These are phyloP conservation scores for Conopomorpha cramerella DNA, from an alignment of 1,140 invertebrate genomes.

Conservation along the genomic window DNA sequence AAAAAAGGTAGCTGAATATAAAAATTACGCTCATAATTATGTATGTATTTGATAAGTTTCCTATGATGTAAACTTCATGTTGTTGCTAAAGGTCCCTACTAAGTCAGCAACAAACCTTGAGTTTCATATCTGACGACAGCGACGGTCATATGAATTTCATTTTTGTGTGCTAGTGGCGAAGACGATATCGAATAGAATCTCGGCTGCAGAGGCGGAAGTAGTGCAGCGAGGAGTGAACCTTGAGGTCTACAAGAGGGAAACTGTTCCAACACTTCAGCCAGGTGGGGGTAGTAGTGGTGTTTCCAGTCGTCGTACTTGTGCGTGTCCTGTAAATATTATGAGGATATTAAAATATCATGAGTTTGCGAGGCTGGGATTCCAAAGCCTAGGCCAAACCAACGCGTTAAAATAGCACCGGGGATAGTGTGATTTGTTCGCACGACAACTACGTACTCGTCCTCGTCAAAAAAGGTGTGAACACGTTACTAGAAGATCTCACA, in stretches of 20 bases:
- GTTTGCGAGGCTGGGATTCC: too few species aligned
- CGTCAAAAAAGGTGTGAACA: too few species aligned
- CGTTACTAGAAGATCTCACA: too few species aligned
- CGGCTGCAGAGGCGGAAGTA: constrained; percentile 85
- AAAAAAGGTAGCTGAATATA: neutral
- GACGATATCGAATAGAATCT: constrained; percentile 96
- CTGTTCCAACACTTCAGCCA: constrained; percentile 84
- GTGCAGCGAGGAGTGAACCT: constrained; percentile 80
- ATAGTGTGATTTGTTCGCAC: too few species aligned
- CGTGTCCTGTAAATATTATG: constrained; percentile 75
- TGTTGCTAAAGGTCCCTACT: too few species aligned
- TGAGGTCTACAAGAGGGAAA: constrained; percentile 85
- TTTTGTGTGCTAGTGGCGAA: constrained; percentile 72
- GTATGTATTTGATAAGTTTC: too few species aligned
- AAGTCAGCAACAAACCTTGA: constrained; percentile 73
- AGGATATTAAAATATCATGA: too few species aligned
- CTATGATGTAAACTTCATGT: too few species aligned
- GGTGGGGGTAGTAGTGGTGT: constrained; percentile 81
- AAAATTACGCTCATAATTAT: too few species aligned
- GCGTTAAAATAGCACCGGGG: too few species aligned
- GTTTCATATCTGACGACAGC: constrained; percentile 88
- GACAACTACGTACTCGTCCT: too few species aligned
- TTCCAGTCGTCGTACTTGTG: constrained; percentile 93
- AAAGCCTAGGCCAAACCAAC: too few species aligned
- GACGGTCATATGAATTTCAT: constrained; percentile 89